A percentile compares a stretch with the other conserved stretches of the same genome.
phyloP scores from a whole-genome alignment of 2,797 vertebrate genomes.

The Pelobates cultripes region DNA sequence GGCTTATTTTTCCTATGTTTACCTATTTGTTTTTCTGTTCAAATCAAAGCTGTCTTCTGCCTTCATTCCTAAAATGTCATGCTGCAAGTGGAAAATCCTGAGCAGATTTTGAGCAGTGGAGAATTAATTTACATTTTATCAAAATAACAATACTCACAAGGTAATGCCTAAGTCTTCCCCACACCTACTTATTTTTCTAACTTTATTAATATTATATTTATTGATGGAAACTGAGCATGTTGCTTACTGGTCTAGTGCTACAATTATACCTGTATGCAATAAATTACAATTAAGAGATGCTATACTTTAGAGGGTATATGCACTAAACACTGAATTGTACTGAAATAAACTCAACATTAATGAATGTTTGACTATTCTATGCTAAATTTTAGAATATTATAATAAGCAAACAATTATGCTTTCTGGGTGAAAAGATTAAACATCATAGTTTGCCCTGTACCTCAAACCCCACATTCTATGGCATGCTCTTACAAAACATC shows the following conservation, averaged over 20 bases:
- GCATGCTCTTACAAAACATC: too few species aligned
- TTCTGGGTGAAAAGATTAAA: too few species aligned
- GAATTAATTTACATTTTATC: constrained; percentile 69
- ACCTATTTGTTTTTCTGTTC: constrained; percentile 66
- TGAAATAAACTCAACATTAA: too few species aligned
- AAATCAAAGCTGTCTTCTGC: constrained; percentile 69
- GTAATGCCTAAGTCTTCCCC: not conserved
- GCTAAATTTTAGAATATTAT: too few species aligned
- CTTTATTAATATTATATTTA: not conserved
- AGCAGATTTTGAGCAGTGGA: constrained; percentile 70
- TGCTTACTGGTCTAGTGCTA: not conserved
- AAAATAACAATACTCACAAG: constrained; percentile 59
- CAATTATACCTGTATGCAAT: too few species aligned
- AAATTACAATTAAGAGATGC: too few species aligned
- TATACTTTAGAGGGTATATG: too few species aligned
- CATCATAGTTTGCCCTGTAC: too few species aligned
- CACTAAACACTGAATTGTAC: too few species aligned
- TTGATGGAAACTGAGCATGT: not conserved
- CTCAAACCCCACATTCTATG: too few species aligned
- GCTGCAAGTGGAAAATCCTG: constrained; percentile 61
- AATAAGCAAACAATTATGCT: too few species aligned
- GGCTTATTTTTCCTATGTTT: constrained; percentile 50
- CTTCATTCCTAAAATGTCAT: constrained; percentile 50
- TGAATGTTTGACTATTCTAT: too few species aligned
- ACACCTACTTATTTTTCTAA: not conserved